A percentile compares a stretch with the other conserved stretches of the same genome.
Evolutionary conservation across 2,797 vertebrate genomes (phyloP).

Genomic region (Cossypha dichroa): DNA sequence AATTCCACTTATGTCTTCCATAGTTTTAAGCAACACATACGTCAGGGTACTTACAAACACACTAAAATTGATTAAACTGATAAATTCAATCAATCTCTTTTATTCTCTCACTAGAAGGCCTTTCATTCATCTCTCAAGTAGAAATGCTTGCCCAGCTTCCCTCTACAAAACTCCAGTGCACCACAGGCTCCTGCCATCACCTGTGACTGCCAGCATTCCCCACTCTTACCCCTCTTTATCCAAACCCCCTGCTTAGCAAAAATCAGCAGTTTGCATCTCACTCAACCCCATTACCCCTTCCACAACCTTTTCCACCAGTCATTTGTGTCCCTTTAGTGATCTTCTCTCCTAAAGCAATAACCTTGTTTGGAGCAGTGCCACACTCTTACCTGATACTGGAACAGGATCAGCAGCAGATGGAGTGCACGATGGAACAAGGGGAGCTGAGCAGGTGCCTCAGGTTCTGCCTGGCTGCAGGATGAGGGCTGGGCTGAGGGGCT

Average conservation of each 20-base stretch:
- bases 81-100: neutral
- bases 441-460: neutral
- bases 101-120: neutral
- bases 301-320: neutral
- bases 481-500: neutral
- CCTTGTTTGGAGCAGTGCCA: neutral
- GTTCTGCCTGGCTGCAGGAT: neutral
- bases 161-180: neutral
- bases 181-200: neutral
- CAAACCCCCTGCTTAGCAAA: neutral
- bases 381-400: neutral
- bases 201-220: rapidly evolving
- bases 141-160: neutral
- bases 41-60: neutral
- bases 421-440: rapidly evolving
- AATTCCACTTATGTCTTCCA: neutral
- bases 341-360: neutral
- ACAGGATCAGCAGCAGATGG: neutral
- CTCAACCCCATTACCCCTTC: neutral
- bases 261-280: neutral
- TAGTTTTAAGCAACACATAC: neutral
- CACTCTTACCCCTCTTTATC: neutral
- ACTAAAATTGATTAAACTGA: neutral
- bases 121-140: neutral
- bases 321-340: rapidly evolving